Evolutionary conservation across 2,113 vertebrate genomes (phyloP), one percentile per base, ranked within the genome.

Genomic region (Eulemur rufifrons): DNA sequence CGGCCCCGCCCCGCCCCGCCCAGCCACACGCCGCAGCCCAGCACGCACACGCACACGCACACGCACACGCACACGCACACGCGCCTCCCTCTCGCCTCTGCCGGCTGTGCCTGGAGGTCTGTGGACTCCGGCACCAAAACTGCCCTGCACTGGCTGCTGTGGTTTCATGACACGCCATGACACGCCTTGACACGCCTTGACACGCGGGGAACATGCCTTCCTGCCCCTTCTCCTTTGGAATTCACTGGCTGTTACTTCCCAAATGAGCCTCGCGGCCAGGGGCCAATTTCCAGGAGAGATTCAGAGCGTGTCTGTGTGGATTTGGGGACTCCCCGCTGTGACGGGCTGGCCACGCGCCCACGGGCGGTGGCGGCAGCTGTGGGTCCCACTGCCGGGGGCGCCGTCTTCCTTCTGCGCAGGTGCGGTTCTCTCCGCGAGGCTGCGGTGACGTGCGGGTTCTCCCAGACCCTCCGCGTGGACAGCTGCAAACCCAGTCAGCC

Each of bases 151-250:
- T 17, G 20, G 4, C 45, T 5, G 32, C 56, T 5, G 18, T 6
- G 18, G 29, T 10, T 7, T 10, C 4, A 9, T 0, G 0, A 0
- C 0, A 4, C 2, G 11, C 37, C 37, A 37, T 37, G 37, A 37
- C 37, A 37, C 37, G 37, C 37, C 37, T 37, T 0, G 0, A 0
- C 0, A 4, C 2, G 7, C 14, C 39, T 18, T 4, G 29, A 32
- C 0, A 1, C 34, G 8, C 8, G 1, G 73, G 1, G 50, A 15
- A 11, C 0, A 2, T 12, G 73, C 12, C 42, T 11, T 15, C 5
- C 5, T 0, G 13, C 23, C 2, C 2, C 6, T 1, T 21, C 5
- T 4, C 21, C 8, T 20, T 18, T 20, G 7, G 27, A 34, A 3
- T 21, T 52, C 3, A 25, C 4, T 9, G 21, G 42, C 52, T 10